These are phyloP conservation scores for Simalia tracyae DNA, from an alignment of 2,797 vertebrate genomes.

Conservation along the genomic window DNA sequence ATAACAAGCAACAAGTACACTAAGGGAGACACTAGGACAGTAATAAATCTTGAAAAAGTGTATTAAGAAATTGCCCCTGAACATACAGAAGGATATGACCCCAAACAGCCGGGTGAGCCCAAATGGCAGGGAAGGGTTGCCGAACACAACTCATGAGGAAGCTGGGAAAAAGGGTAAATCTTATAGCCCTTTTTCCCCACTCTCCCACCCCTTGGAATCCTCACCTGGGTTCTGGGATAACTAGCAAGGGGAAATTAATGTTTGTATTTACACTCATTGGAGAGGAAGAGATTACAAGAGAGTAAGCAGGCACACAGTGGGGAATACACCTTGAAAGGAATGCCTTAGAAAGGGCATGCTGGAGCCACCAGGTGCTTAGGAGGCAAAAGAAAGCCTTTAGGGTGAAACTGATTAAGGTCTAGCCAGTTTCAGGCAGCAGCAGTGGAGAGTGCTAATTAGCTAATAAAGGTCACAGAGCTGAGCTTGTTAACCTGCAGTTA, in stretches of 20 bases:
- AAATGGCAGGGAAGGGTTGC: neutral
- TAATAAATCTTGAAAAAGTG: neutral
- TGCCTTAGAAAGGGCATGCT: neutral
- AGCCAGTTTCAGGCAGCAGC: neutral
- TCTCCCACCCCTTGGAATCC: neutral
- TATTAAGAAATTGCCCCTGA: neutral
- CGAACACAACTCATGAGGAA: neutral
- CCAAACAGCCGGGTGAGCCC: neutral
- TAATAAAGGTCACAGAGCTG: neutral
- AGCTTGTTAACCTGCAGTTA: neutral
- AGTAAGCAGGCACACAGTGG: neutral
- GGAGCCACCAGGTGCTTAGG: too few species aligned
- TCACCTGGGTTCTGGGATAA: neutral
- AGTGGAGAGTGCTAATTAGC: neutral
- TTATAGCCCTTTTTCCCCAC: neutral
- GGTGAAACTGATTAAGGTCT: neutral
- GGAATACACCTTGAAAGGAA: neutral
- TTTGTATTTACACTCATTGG: neutral
- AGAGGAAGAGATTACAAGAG: neutral
- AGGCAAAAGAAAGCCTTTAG: neutral
- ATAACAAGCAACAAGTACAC: neutral
- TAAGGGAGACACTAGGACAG: neutral
- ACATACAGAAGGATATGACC: neutral
- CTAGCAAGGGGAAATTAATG: neutral
- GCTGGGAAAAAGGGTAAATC: neutral